Evolutionary conservation across 1,140 invertebrate species (phyloP).

Genomic region (Scaptodrosophila lebanonensis): DNA sequence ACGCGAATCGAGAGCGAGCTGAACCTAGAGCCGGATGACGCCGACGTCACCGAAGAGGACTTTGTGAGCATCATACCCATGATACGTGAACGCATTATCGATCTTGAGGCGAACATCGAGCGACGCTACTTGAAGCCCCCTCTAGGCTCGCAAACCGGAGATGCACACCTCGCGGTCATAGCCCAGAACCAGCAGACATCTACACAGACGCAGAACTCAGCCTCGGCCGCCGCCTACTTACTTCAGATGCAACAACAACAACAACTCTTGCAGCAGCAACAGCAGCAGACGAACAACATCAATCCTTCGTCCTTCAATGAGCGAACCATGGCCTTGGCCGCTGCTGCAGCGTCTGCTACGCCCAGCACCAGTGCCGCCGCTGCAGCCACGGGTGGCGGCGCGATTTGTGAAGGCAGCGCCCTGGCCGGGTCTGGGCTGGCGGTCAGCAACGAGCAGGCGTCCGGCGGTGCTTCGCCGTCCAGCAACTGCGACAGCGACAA

Average conservation of each 20-base stretch:
- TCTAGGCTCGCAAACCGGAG: slow-evolving; percentile 81
- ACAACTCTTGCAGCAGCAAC: slow-evolving; percentile 46
- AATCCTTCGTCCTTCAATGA: slow-evolving; percentile 69
- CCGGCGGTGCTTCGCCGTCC: slow-evolving; percentile 63
- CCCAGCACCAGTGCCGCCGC: slow-evolving; percentile 2
- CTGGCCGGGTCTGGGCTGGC: not conserved
- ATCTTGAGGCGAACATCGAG: slow-evolving; percentile 93
- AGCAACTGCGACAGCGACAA: slow-evolving; percentile 72
- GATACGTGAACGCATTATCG: slow-evolving; percentile 87
- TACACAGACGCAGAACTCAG: slow-evolving; percentile 67
- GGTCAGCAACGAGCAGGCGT: slow-evolving; percentile 38
- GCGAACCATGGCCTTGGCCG: slow-evolving; percentile 67
- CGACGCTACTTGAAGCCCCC: slow-evolving; percentile 95
- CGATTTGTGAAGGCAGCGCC: slow-evolving; percentile 3
- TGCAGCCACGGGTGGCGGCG: not conserved
- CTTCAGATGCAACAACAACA: slow-evolving; percentile 70
- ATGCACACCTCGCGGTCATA: slow-evolving; percentile 73
- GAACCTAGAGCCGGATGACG: slow-evolving; percentile 77
- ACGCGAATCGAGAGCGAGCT: slow-evolving; percentile 80
- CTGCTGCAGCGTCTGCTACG: slow-evolving; percentile 46
- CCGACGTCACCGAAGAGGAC: slow-evolving; percentile 78
- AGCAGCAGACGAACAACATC: slow-evolving; percentile 37
- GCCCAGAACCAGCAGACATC: slow-evolving; percentile 73
- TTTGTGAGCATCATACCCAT: slow-evolving; percentile 80
- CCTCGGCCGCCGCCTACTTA: slow-evolving; percentile 64